Base-by-base conservation (phyloP, 2,113 vertebrate species). In the Aplodontia rufa region DNA sequence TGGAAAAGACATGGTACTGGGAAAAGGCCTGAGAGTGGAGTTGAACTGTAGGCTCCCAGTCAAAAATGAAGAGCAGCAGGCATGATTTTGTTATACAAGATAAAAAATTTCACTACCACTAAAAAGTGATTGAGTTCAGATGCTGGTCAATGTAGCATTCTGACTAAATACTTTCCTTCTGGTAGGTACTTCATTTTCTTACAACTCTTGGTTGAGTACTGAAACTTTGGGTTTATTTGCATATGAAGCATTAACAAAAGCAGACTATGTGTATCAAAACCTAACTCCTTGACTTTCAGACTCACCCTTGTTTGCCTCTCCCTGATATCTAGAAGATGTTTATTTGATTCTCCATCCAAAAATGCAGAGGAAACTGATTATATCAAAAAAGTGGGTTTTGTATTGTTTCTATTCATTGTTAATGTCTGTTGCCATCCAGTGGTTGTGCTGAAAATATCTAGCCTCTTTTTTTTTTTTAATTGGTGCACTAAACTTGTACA, bases 361-460 rank as follows among this genome's bases (percentile, higher is more conserved):
- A 51, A 1, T 42, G 8, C 69, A 32, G 53, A 66, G 62, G 71
- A 97, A 85, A 42, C 78, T 62, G 0, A 78, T 40, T 86, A 69
- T 71, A 96, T 24, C 0, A n/a, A 0, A 0, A 0, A 17, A 74
- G 53, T 30, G 45, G 3, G 17, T 94, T 95, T 93, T 1, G 1
- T 88, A 45, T 81, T 0, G 26, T 89, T 75, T 89, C 20, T 0
- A 0, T 3, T 94, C 90, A 97, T 66, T 94, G 92, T 97, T 88
- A 96, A 91, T 3, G 32, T 98, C 96, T 98, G 37, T 98, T 98
- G 98, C 98, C 98, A 98, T 98, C 98, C 98, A 98, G 98, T 97
- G 98, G 98, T 96, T 97, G 12, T 47, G 96, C 95, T 90, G 95
- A 94, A 98, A 98, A 98, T 6, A 92, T 90, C 92, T 94, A 97